These are phyloP conservation scores for Leucophenga varia DNA, from an alignment of 1,140 invertebrate genomes.

Conservation along the genomic window DNA sequence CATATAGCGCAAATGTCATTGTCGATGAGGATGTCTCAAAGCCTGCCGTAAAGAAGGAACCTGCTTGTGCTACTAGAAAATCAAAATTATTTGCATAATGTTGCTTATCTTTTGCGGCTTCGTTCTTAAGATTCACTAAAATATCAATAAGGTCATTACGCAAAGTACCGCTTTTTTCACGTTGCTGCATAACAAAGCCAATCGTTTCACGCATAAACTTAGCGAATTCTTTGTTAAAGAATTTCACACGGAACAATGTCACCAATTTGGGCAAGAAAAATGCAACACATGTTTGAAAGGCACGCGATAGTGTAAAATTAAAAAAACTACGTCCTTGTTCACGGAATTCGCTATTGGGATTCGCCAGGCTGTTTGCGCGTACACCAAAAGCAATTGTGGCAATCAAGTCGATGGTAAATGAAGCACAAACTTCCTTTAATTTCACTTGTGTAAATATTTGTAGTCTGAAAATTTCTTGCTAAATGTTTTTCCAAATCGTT, in stretches of 20 bases:
- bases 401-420: constrained; percentile 64
- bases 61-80: constrained; percentile 65
- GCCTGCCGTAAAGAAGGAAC: constrained; percentile 72
- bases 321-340: constrained; percentile 57
- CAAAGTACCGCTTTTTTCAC: constrained; percentile 29
- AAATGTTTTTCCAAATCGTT: constrained; percentile 31
- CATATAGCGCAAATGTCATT: constrained; percentile 67
- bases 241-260: constrained; percentile 23
- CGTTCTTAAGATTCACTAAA: constrained; percentile 49
- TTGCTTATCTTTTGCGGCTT: constrained; percentile 20
- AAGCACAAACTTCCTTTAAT: constrained; percentile 54
- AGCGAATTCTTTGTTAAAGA: constrained; percentile 29
- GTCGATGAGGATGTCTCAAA: constrained; percentile 75
- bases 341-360: constrained; percentile 57
- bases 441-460: no score
- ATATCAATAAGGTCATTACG: constrained; percentile 58
- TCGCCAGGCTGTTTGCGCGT: constrained; percentile 59
- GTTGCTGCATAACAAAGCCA: constrained; percentile 40
- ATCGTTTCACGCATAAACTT: constrained; percentile 45
- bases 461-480: background rate
- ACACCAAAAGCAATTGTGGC: constrained; percentile 63
- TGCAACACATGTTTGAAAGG: constrained; percentile 57
- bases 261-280: constrained; percentile 52
- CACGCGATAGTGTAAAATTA: constrained; percentile 57
- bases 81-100: constrained; percentile 20